A percentile compares a stretch with the other conserved stretches of the same genome.
phyloP scores from a whole-genome alignment of 1,140 invertebrate species.

The Brachionus asplanchnoidis region DNA sequence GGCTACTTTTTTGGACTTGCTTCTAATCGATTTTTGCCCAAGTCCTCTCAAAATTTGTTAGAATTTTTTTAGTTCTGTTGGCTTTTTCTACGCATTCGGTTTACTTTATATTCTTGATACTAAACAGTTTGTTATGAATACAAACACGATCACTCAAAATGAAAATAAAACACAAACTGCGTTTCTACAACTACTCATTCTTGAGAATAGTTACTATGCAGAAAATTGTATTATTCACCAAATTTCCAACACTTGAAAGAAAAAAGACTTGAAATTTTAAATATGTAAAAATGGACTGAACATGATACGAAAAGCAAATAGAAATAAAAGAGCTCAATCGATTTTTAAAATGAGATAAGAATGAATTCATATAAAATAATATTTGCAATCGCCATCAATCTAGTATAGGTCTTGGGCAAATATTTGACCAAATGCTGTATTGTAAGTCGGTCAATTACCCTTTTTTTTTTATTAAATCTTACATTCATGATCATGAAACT shows the following conservation, averaged over 20 bases:
- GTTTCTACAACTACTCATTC: conserved; percentile 39
- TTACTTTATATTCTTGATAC: not conserved
- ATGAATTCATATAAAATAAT: conserved; percentile 31
- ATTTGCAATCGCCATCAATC: conserved; percentile 23
- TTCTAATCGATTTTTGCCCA: conserved; percentile 21
- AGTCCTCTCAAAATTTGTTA: not conserved
- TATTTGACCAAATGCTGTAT: not conserved
- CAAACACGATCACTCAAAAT: not conserved
- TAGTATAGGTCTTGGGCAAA: not conserved
- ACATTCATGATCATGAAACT: conserved; percentile 39
- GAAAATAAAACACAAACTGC: not conserved
- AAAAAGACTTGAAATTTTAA: conserved; percentile 14
- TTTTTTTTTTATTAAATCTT: conserved; percentile 32
- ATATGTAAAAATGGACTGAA: not conserved
- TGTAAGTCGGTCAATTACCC: conserved; percentile 24
- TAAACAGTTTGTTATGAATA: conserved; percentile 2
- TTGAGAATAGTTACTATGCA: conserved; percentile 25
- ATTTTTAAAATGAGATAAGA: conserved; percentile 32
- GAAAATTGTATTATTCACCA: not conserved
- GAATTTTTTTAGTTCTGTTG: not conserved
- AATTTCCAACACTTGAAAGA: not conserved
- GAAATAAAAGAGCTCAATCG: not conserved
- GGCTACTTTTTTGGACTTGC: not conserved
- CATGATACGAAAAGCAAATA: not conserved
- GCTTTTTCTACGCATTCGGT: not conserved